phyloP scores from a whole-genome alignment of 2,797 vertebrate species.

The Bovichtus variegatus region DNA sequence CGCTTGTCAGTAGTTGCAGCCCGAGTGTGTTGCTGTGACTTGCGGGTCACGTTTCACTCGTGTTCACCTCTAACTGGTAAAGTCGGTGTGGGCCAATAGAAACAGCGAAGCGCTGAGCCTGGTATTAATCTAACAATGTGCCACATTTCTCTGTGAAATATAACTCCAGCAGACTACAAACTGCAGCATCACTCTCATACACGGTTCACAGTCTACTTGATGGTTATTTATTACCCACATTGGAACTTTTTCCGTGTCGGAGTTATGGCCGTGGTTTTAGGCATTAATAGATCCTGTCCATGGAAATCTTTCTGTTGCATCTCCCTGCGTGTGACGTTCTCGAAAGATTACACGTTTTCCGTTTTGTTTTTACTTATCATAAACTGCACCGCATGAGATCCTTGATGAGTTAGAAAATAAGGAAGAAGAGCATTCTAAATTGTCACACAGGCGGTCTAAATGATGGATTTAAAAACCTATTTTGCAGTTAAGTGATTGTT shows the following conservation, averaged over 20 bases:
- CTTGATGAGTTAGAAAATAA: slow-evolving; percentile 43
- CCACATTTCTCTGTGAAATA: slow-evolving; percentile 11
- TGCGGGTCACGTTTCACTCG: neutral
- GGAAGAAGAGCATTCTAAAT: slow-evolving; percentile 23
- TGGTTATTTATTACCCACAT: neutral
- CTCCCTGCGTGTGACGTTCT: slow-evolving; percentile 4
- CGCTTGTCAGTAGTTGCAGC: neutral
- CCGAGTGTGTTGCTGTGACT: neutral
- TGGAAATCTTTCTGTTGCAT: slow-evolving; percentile 8
- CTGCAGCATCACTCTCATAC: neutral
- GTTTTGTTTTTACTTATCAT: slow-evolving; percentile 14
- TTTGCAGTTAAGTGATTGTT: slow-evolving; percentile 65
- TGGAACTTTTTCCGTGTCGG: neutral
- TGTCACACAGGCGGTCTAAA: slow-evolving; percentile 36
- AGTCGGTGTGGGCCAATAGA: neutral
- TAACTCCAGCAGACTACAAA: neutral
- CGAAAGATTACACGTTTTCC: neutral
- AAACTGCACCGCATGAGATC: slow-evolving; percentile 25
- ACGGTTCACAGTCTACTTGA: neutral
- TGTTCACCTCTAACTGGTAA: neutral
- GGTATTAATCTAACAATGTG: neutral
- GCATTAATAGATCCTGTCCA: neutral
- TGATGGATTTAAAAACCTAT: slow-evolving; percentile 54
- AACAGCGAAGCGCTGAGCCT: neutral
- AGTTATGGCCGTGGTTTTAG: neutral